Base-by-base conservation (phyloP, 2,797 vertebrate genomes). In the Malurus leucopterus region DNA sequence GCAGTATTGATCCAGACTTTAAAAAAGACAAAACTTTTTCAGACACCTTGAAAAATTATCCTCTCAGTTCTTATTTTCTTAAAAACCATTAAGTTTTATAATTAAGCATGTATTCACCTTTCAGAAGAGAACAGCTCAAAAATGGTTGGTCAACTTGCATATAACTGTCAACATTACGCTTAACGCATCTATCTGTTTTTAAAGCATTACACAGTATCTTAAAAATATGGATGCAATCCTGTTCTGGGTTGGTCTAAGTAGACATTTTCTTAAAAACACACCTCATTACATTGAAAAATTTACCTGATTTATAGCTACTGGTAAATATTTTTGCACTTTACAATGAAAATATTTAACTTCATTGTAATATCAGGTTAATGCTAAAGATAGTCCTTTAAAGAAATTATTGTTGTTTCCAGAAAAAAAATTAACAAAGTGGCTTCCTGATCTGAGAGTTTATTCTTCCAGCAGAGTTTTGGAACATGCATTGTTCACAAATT, bases 1-100 rank as follows among this genome's bases (percentile, higher is more conserved):
- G 91, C 87, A 96, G 89, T 96, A 96, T 97, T 96, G 96, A 97
- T 96, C 91, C 92, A 93, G 47, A 94, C 96, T 97, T 96, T 23
- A 94, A 96, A 96, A 94, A 93, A 94, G 79, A 84, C 34, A 93
- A 92, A 84, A 90, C 54, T 54, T 86, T 80, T 79, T 77, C 92
- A 91, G 89, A 70, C 64, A 79, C 32, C 86, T 84, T 82, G 57
- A 75, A 92, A 95, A 83, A 84, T 64, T 0, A 49, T 46, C 29
- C 62, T 74, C 17, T 36, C 70, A 38, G 34, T 26, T 90, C 84
- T 93, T 73, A 46, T 32, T 86, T 82, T 71, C 41, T 73, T 58
- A 76, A 91, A 84, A 80, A 62, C 65, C 23, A 32, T 85, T 86
- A 27, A 1, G 40, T 67, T 84, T 84, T 84, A 27, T 53, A 68